These are phyloP conservation scores for Helicolenus hilgendorfi DNA, from an alignment of 2,797 vertebrate species.

Conservation along the genomic window DNA sequence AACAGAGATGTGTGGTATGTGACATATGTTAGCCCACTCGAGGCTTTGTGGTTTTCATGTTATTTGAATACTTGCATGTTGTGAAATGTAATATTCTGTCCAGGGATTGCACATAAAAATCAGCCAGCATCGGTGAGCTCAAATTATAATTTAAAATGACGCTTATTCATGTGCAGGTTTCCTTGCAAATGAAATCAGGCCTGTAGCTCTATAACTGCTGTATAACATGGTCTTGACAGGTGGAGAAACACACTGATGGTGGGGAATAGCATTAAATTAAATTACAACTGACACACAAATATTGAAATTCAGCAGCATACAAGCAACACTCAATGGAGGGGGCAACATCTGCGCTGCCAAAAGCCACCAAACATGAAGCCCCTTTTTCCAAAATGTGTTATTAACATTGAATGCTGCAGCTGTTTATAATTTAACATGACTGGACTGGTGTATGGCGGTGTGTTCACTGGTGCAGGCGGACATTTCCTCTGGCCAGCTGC, in stretches of 20 bases:
- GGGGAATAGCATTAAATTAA: conserved; percentile 26
- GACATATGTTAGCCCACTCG: conserved; percentile 21
- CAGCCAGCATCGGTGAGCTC: conserved; percentile 1
- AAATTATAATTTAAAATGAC: conserved; percentile 10
- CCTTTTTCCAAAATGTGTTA: conserved; percentile 46
- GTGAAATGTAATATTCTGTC: conserved; percentile 43
- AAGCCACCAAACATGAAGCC: conserved; percentile 40
- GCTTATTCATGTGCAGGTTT: conserved; percentile 4
- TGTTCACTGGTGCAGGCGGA: conserved; percentile 49
- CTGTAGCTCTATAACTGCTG: neutral
- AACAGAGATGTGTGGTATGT: conserved; percentile 35
- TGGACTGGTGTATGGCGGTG: conserved; percentile 44
- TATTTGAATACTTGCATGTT: conserved; percentile 37
- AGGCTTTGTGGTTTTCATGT: conserved; percentile 47
- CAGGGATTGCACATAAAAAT: conserved; percentile 29
- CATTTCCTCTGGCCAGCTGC: conserved; percentile 63
- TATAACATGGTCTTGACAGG: conserved; percentile 14
- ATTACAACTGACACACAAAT: conserved; percentile 56
- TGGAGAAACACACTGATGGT: conserved; percentile 3
- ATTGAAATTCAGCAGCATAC: conserved; percentile 71
- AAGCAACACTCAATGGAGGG: conserved; percentile 31
- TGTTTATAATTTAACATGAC: conserved; percentile 77
- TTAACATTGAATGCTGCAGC: conserved; percentile 69
- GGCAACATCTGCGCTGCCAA: conserved; percentile 56
- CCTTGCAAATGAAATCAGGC: conserved; percentile 3